Evolutionary conservation across 2,888 invertebrate genomes (phyloP).

Genomic region (Cantharis rufa): DNA sequence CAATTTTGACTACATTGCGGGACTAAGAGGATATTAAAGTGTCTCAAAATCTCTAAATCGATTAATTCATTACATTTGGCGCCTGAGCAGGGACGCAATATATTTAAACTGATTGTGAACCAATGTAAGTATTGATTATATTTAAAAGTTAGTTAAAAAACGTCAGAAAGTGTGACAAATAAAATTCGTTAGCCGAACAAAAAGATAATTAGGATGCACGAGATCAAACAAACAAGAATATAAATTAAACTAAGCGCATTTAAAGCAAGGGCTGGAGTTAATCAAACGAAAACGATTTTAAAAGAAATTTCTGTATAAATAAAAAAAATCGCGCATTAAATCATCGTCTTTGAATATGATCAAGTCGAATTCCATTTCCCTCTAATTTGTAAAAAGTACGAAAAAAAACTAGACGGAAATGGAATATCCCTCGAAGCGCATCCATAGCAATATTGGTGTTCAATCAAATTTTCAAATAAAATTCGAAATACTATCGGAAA

Average conservation of each 20-base stretch:
- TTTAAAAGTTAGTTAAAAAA: no score
- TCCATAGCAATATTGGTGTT: constrained; percentile 21
- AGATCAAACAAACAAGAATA: background rate
- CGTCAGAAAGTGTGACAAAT: no score
- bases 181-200: background rate
- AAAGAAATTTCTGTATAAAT: background rate
- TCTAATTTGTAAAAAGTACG: constrained; percentile 2
- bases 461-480: constrained; percentile 30
- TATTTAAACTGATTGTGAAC: no score
- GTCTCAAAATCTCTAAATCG: no score
- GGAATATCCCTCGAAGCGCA: constrained; percentile 3
- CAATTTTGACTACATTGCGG: no score
- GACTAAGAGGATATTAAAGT: no score
- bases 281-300: background rate
- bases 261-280: background rate
- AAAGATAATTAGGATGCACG: background rate
- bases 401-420: constrained; percentile 1
- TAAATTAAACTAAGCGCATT: background rate
- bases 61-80: no score
- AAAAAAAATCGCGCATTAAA: background rate
- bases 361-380: constrained; percentile 2
- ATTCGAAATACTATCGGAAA: constrained; percentile 24
- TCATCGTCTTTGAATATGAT: constrained; percentile 3
- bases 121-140: no score
- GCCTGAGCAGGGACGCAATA: no score